Conservation (phyloP, 92 coral and sea anemone species). For the Zoanthus gigantus region DNA sequence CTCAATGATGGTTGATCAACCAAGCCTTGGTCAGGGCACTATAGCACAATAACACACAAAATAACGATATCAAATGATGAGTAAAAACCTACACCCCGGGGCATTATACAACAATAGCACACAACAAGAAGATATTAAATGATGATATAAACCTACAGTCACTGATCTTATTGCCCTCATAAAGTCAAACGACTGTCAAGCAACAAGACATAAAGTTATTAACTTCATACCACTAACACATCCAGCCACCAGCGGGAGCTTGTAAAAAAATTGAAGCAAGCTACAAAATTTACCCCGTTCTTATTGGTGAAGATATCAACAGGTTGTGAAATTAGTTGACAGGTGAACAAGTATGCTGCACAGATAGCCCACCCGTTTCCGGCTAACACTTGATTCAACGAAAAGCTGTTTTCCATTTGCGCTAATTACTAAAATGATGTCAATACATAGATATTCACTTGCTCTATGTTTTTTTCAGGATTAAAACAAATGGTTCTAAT, state of each 20-base stretch:
- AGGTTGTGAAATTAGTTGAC: not conserved
- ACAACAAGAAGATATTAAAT: not conserved
- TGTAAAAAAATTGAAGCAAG: slow-evolving; percentile 14
- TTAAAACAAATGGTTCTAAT: not conserved
- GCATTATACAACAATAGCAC: too few species aligned
- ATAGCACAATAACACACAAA: not conserved
- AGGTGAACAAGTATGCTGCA: slow-evolving; percentile 28
- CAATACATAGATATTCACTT: not conserved
- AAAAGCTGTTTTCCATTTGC: slow-evolving; percentile 4
- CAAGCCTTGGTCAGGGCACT: slow-evolving; percentile 57
- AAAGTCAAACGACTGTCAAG: slow-evolving; percentile 6
- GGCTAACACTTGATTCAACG: not conserved
- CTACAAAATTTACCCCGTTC: not conserved
- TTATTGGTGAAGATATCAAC: slow-evolving; percentile 11
- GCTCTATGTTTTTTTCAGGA: not conserved
- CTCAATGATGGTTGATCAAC: slow-evolving; percentile 46
- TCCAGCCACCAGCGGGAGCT: slow-evolving; percentile 19
- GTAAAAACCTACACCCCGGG: too few species aligned
- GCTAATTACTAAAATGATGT: not conserved
- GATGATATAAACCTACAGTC: not conserved
- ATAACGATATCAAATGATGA: too few species aligned
- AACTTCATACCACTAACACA: not conserved
- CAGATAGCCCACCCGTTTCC: slow-evolving; percentile 16
- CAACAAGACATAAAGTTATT: not conserved
- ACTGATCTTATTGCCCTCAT: not conserved